A percentile compares a stretch with the other conserved stretches of the same genome.
These are phyloP conservation scores for Etheostoma cragini DNA, from an alignment of 2,113 vertebrate genomes.

Conservation along the genomic window DNA sequence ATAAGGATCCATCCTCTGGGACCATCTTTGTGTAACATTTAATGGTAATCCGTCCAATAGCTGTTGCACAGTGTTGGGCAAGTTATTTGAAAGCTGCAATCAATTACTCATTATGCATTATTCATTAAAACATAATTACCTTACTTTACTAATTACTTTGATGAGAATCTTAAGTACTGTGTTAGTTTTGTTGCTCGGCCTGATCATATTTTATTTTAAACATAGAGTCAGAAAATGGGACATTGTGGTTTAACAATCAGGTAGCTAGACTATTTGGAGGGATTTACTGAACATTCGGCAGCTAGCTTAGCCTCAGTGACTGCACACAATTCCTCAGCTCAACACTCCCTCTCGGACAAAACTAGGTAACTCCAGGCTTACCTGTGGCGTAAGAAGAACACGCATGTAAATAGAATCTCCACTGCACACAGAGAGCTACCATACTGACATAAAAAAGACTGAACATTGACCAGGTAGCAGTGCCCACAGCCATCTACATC, in stretches of 20 bases:
- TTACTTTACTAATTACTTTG: neutral
- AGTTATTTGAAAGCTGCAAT: no score
- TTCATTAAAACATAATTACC: neutral
- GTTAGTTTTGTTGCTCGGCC: neutral
- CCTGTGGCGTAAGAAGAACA: neutral
- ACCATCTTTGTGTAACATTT: neutral
- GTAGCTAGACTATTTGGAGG: neutral
- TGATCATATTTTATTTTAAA: neutral
- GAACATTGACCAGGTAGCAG: neutral
- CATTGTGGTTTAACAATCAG: neutral
- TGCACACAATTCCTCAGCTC: neutral
- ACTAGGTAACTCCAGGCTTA: neutral
- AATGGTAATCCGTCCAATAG: conserved; percentile 1
- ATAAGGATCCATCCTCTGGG: no score
- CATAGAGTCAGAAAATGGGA: neutral
- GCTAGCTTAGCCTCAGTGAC: neutral
- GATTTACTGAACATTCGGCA: neutral
- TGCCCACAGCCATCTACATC: neutral
- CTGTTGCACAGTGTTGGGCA: neutral
- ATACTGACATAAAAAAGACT: neutral
- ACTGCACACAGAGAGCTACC: neutral
- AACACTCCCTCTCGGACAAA: neutral
- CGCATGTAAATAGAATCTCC: neutral
- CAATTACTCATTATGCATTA: neutral
- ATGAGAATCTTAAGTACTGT: neutral